Percentiles rank a stretch among this genome's conserved stretches.
Evolutionary conservation across 2,888 invertebrate genomes (phyloP).

Genomic region (Scaptomyza cyrtandrae): DNA sequence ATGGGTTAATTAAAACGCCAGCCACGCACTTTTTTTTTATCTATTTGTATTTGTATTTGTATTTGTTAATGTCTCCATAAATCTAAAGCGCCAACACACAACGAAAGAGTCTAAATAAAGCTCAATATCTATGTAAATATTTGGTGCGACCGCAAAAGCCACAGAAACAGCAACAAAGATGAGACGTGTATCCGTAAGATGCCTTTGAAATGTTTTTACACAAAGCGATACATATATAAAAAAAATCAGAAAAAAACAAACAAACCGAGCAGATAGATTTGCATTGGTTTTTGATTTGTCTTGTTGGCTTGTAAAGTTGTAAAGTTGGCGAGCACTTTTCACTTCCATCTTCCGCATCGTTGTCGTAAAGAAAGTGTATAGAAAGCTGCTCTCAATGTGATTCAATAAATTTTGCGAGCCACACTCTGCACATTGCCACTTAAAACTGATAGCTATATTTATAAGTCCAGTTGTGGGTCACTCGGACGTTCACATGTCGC

Average conservation of each 20-base stretch:
- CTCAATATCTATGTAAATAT: constrained; percentile 68
- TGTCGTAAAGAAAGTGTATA: constrained; percentile 48
- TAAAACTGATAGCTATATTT: constrained; percentile 78
- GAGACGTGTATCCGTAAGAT: constrained; percentile 72
- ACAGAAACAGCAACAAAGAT: constrained; percentile 1
- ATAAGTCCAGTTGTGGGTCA: constrained; percentile 73
- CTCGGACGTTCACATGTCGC: constrained; percentile 41
- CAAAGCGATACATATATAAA: no score
- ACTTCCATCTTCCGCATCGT: constrained; percentile 62
- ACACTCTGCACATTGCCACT: constrained; percentile 53
- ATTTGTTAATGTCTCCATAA: constrained; percentile 40
- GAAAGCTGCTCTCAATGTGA: constrained; percentile 68
- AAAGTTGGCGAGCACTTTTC: constrained; percentile 44
- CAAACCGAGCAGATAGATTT: constrained; percentile 30
- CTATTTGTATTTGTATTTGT: constrained; percentile 1
- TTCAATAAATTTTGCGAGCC: constrained; percentile 71
- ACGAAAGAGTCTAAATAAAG: background rate
- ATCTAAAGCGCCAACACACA: constrained; percentile 29
- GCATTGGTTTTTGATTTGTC: constrained; percentile 44
- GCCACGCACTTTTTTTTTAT: constrained; percentile 68
- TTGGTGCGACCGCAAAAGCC: constrained; percentile 70
- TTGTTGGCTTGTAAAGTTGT: constrained; percentile 24
- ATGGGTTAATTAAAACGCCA: constrained; percentile 78
- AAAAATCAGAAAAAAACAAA: no score
- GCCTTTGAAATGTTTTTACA: constrained; percentile 72